Evolutionary conservation across 2,113 vertebrate genomes (phyloP).

Genomic region (Odontophorus gujanensis): DNA sequence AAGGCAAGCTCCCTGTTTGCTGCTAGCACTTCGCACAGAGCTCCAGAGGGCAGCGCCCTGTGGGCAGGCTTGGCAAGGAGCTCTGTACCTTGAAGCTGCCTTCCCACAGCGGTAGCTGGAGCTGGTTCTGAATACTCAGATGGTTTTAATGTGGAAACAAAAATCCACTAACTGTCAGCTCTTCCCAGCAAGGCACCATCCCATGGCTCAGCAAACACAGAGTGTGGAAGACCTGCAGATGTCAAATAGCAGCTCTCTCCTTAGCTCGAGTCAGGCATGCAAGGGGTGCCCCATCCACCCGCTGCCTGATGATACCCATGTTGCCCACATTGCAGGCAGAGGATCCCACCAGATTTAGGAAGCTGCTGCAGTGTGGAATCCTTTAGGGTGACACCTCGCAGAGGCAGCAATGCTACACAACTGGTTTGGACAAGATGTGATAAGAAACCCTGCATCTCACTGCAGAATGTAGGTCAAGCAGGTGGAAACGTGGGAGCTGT

Average conservation of each 20-base stretch:
- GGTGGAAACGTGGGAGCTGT: background rate
- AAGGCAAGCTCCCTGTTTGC: background rate
- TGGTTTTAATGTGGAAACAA: conserved; percentile 52
- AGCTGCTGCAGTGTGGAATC: rapidly evolving
- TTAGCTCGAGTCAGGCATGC: background rate
- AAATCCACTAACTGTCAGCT: conserved; percentile 23
- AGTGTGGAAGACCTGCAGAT: rapidly evolving
- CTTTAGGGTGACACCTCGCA: background rate
- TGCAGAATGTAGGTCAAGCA: conserved; percentile 6
- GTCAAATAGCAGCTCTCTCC: background rate
- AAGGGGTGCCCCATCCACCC: background rate
- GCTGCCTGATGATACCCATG: background rate
- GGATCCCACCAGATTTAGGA: background rate
- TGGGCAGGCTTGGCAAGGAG: conserved; percentile 11
- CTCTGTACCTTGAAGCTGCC: conserved; percentile 30
- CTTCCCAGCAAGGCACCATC: conserved; percentile 3
- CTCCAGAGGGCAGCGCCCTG: background rate
- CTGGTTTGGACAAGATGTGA: background rate
- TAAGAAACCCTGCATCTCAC: background rate
- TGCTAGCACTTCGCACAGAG: background rate
- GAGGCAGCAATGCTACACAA: background rate
- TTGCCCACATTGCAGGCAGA: background rate
- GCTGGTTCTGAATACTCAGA: conserved; percentile 24
- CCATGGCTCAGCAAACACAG: background rate
- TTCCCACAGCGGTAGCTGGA: background rate